Evolutionary conservation across 2,113 vertebrate genomes (phyloP).

Genomic region (Centropristis striata): DNA sequence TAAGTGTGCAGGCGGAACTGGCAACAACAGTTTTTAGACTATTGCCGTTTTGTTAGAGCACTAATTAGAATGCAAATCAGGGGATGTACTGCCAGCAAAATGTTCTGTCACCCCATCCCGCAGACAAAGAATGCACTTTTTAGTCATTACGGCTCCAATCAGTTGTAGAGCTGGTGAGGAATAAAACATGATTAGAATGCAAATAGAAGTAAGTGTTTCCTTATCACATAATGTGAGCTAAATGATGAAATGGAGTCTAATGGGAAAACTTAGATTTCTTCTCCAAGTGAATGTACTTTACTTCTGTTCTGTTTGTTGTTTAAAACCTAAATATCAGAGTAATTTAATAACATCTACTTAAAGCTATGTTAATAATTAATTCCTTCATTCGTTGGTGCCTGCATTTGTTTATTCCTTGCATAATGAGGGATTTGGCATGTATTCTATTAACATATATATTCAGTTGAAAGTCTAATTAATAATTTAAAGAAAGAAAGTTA

Average conservation of each 20-base stretch:
- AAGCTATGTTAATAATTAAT: background rate
- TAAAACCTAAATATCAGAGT: background rate
- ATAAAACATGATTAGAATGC: slow-evolving; percentile 40
- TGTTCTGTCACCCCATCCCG: slow-evolving; percentile 61
- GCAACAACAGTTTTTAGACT: slow-evolving; percentile 44
- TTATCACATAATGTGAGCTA: background rate
- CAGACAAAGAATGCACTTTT: slow-evolving; percentile 45
- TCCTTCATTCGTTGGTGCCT: background rate
- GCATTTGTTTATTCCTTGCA: background rate
- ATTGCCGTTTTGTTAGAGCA: slow-evolving; percentile 38
- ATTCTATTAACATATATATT: background rate
- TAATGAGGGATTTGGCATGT: background rate
- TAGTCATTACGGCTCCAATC: slow-evolving; percentile 44
- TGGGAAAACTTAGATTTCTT: background rate
- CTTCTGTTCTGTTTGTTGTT: background rate
- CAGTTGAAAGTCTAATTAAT: background rate
- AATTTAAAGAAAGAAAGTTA: background rate
- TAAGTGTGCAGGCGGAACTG: slow-evolving; percentile 40
- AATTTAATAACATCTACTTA: background rate
- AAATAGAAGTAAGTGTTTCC: slow-evolving; percentile 40
- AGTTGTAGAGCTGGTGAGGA: slow-evolving; percentile 32
- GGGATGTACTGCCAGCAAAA: slow-evolving; percentile 63
- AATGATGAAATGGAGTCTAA: slow-evolving; percentile 22
- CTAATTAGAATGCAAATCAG: slow-evolving; percentile 75
- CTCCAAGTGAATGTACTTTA: background rate